A percentile compares a stretch with the other conserved stretches of the same genome.
These are phyloP conservation scores for Cryptocheilus praepositus DNA, from an alignment of 2,888 invertebrate genomes.

Conservation along the genomic window DNA sequence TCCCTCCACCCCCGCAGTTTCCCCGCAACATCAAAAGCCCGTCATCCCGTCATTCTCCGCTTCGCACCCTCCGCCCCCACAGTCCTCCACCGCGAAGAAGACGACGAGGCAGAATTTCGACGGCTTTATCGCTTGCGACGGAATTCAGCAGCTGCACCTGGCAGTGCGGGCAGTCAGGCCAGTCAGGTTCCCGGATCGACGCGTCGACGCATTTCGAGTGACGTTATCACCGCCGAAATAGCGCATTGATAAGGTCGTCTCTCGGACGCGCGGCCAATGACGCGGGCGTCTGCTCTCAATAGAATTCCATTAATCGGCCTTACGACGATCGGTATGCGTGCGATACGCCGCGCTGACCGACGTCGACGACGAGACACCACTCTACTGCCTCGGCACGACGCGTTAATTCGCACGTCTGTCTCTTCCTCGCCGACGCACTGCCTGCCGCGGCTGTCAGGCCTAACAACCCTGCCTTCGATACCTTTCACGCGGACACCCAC, in stretches of 20 bases:
- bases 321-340: constrained; percentile 45
- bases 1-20: too few relatives aligned
- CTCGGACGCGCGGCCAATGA: constrained; percentile 66
- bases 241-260: constrained; percentile 64
- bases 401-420: background rate
- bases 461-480: too few relatives aligned
- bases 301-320: constrained; percentile 71
- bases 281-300: constrained; percentile 60
- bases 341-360: background rate
- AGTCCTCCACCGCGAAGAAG: background rate
- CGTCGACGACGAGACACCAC: background rate
- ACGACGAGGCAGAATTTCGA: background rate
- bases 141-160: constrained; percentile 30
- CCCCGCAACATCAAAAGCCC: too few relatives aligned
- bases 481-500: too few relatives aligned
- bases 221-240: constrained; percentile 59
- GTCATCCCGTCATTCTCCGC: too few relatives aligned
- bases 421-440: too few relatives aligned
- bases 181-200: constrained; percentile 29
- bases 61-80: too few relatives aligned
- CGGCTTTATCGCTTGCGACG: background rate
- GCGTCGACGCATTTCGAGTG: constrained; percentile 39
- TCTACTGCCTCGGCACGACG: too few relatives aligned
- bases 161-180: constrained; percentile 13
- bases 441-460: too few relatives aligned